Conservation (phyloP, 2,797 vertebrate species). For the Parotocinclus haroldoi region DNA sequence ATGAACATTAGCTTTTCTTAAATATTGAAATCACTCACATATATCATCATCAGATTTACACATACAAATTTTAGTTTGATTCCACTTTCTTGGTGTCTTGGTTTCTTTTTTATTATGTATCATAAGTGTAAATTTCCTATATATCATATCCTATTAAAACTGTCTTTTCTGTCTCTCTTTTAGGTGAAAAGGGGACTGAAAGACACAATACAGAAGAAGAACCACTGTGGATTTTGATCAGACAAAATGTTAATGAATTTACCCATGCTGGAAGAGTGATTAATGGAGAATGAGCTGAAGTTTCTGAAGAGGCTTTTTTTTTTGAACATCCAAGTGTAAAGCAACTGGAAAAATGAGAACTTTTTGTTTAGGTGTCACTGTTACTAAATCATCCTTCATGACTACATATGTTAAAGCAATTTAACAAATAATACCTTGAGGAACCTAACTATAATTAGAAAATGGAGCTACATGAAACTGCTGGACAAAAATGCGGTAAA, state of each 20-base stretch:
- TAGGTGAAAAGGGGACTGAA: constrained; percentile 25
- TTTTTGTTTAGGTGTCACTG: constrained; percentile 69
- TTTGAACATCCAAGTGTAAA: constrained; percentile 52
- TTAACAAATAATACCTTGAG: constrained; percentile 69
- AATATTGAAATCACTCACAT: too few relatives aligned
- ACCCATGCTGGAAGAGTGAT: constrained; percentile 51
- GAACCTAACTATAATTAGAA: constrained; percentile 54
- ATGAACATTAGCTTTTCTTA: too few relatives aligned
- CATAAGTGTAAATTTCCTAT: too few relatives aligned
- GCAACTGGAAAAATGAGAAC: constrained; percentile 60
- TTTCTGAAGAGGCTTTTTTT: constrained; percentile 30
- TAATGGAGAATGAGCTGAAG: constrained; percentile 20
- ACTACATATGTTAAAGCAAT: constrained; percentile 55
- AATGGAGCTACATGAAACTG: constrained; percentile 89
- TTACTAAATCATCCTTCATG: constrained; percentile 75
- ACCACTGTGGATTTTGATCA: constrained; percentile 9
- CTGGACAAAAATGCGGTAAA: constrained; percentile 87
- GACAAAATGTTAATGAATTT: constrained; percentile 21
- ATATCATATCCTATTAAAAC: too few relatives aligned
- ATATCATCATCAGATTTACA: too few relatives aligned
- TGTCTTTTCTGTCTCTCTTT: background rate
- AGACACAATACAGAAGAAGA: constrained; percentile 47
- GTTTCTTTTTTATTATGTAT: too few relatives aligned
- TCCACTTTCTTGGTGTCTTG: too few relatives aligned
- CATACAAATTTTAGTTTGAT: too few relatives aligned